Base-by-base conservation (phyloP, 2,888 invertebrate species). In the Apamea monoglypha region DNA sequence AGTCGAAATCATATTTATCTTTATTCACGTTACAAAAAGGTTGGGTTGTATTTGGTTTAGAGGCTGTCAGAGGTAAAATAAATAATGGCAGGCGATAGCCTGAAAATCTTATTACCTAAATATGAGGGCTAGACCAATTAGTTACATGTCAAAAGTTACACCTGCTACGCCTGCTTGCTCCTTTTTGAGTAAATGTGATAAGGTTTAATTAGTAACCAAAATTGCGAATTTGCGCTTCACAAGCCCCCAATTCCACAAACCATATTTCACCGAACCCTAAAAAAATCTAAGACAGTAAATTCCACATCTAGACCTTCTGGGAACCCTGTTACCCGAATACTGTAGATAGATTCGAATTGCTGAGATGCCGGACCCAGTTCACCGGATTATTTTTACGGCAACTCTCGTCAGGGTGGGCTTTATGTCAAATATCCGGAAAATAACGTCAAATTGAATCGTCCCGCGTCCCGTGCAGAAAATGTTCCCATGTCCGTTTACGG, bases 401-500 rank as follows among this genome's bases (percentile, higher is more conserved):
- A 70, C 67, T 71, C 76, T 68, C 79, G 75, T 87, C 81, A 76
- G 76, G 78, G 64, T 56, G 70, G 53, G 81, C 66, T 82, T 76
- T 74, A 78, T 78, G 84, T 80, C 87, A 84, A 83, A 80, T 87
- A 88, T 86, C 87, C 88, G 88, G 89, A 88, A 91, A 92, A 92
- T 92, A 88, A 90, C 83, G 87, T 86, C 85, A 90, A 93, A 93
- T 93, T 91, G 91, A 91, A 91, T 92, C 81, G 78, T 86, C 75
- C 66, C 61, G 71, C 67, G 84, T 75, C 76, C 79, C 69, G 47
- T 61, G 47, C 69, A 36, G 36, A 73, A 67, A n/a, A n/a, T n/a
- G n/a, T n/a, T n/a, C 74, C 61, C 66, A 64, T 77, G 76, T 71
- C 75, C 79, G 40, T 74, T 56, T 47, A 44, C 59, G 79, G 80